Conservation (phyloP, 1,140 invertebrate species). For the Lordiphosa clarofinis region DNA sequence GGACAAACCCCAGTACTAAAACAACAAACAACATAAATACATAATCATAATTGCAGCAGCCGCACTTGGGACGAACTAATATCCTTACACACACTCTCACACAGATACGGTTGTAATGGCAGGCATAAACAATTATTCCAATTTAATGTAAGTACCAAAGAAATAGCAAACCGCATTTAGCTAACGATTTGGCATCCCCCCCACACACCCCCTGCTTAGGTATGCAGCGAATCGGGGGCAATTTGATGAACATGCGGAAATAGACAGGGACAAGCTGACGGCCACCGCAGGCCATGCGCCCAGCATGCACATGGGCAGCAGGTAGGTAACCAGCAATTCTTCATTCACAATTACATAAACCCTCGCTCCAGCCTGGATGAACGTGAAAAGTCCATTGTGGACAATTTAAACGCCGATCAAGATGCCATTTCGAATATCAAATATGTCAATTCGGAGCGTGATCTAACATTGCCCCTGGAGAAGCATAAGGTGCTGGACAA, state of each 20-base stretch:
- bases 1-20: too few species aligned
- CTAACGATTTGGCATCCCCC: too few species aligned
- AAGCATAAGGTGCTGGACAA: constrained; percentile 66
- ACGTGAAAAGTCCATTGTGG: constrained; percentile 51
- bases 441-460: constrained; percentile 64
- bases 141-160: constrained; percentile 56
- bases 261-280: constrained; percentile 14
- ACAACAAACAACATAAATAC: too few species aligned
- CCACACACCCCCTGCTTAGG: constrained; percentile 21
- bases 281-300: constrained; percentile 21
- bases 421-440: constrained; percentile 49
- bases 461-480: constrained; percentile 62
- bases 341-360: constrained; percentile 36
- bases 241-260: constrained; percentile 24
- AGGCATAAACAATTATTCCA: constrained; percentile 70
- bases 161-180: not conserved
- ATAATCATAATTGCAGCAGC: constrained; percentile 3
- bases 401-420: constrained; percentile 56
- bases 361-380: constrained; percentile 29
- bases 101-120: constrained; percentile 47
- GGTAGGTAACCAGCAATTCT: constrained; percentile 18
- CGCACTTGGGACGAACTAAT: not conserved
- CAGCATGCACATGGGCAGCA: constrained; percentile 28
- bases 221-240: constrained; percentile 47
- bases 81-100: constrained; percentile 10